Conservation (phyloP, 2,797 vertebrate genomes). For the Ambastaia sidthimunki region DNA sequence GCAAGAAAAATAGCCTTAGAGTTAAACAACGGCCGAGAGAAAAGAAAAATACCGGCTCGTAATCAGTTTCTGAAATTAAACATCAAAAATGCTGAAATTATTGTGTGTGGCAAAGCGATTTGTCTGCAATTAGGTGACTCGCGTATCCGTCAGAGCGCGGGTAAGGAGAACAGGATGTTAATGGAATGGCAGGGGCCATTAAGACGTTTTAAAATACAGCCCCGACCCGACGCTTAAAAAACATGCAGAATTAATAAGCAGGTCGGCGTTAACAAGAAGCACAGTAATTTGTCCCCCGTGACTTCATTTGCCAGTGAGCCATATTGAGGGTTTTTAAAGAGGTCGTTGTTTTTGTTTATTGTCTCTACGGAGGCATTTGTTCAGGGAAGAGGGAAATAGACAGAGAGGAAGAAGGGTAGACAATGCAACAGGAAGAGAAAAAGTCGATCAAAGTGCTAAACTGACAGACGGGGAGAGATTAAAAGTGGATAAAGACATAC, state of each 20-base stretch:
- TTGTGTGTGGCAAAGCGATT: conserved; percentile 84
- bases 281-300: conserved; percentile 67
- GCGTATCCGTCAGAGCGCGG: conserved; percentile 72
- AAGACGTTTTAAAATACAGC: conserved; percentile 66
- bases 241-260: conserved; percentile 75
- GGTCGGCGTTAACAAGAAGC: conserved; percentile 71
- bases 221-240: conserved; percentile 71
- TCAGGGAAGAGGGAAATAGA: conserved; percentile 38
- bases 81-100: conserved; percentile 81
- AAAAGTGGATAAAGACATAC: conserved; percentile 39
- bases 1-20: conserved; percentile 72
- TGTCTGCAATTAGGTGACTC: conserved; percentile 82
- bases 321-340: conserved; percentile 71
- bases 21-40: conserved; percentile 26
- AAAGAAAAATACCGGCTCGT: conserved; percentile 54
- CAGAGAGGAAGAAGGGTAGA: not conserved
- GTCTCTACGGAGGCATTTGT: conserved; percentile 64
- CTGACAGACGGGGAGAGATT: conserved; percentile 13
- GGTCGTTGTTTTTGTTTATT: conserved; percentile 68
- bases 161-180: conserved; percentile 48
- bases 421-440: conserved; percentile 41
- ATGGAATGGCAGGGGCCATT: conserved; percentile 60
- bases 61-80: conserved; percentile 85
- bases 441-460: conserved; percentile 24
- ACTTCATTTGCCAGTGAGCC: conserved; percentile 71